Evolutionary conservation across 1,140 invertebrate genomes (phyloP).

Genomic region (Rhagoletis zephyria): DNA sequence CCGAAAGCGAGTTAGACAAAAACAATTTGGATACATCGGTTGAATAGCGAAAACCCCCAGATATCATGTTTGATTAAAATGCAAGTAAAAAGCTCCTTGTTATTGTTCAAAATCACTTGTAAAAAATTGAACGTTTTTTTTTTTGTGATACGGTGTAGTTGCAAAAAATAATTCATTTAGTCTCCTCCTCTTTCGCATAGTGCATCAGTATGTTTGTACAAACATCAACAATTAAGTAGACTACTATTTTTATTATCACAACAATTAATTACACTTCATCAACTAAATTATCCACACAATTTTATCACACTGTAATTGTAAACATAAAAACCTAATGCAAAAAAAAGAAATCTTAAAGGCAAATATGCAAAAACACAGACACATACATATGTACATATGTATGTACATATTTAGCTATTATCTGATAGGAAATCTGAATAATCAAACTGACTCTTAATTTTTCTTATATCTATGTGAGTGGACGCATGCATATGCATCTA

Average conservation of each 20-base stretch:
- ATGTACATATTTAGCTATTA: background rate
- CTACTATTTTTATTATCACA: conserved; percentile 6
- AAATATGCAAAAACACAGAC: background rate
- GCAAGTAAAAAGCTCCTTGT: too few relatives aligned
- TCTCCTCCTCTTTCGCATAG: background rate
- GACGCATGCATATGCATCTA: too few relatives aligned
- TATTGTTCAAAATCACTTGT: too few relatives aligned
- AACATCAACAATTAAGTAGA: conserved; percentile 35
- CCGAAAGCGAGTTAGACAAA: too few relatives aligned
- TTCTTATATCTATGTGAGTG: too few relatives aligned
- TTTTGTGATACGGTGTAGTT: too few relatives aligned
- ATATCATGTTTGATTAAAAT: too few relatives aligned
- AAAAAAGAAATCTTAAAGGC: background rate
- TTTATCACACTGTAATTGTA: conserved; percentile 8
- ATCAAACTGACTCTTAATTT: background rate
- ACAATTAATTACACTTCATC: conserved; percentile 33
- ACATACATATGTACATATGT: background rate
- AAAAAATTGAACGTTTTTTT: too few relatives aligned
- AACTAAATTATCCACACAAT: conserved; percentile 28
- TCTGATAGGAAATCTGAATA: conserved; percentile 9
- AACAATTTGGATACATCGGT: too few relatives aligned
- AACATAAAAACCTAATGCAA: background rate
- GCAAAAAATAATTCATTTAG: background rate
- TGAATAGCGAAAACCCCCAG: too few relatives aligned
- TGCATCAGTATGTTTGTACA: conserved; percentile 4